These are phyloP conservation scores for Holotrichia oblita DNA, from an alignment of 1,140 invertebrate species.

Conservation along the genomic window DNA sequence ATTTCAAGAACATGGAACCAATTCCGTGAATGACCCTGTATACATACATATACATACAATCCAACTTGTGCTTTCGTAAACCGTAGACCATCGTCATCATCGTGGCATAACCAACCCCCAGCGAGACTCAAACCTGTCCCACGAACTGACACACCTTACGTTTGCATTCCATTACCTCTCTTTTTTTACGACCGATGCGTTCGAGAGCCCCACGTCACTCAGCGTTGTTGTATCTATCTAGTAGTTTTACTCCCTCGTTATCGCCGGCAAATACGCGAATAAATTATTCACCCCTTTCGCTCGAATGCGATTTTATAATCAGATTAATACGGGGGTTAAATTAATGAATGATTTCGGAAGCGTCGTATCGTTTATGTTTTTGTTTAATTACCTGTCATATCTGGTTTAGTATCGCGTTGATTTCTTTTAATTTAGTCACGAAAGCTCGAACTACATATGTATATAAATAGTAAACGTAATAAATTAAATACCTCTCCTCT, in stretches of 20 bases:
- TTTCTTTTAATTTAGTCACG: not conserved
- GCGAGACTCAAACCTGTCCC: not conserved
- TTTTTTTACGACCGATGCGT: not conserved
- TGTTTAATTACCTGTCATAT: not conserved
- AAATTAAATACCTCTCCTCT: not conserved
- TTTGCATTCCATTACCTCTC: conserved; percentile 11
- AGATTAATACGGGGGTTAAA: not conserved
- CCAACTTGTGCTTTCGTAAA: not conserved
- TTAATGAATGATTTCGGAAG: not conserved
- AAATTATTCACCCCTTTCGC: not conserved
- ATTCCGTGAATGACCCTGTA: too few relatives aligned
- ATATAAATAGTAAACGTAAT: not conserved
- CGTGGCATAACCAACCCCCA: conserved; percentile 10
- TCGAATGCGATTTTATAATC: too few relatives aligned
- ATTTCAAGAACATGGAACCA: too few relatives aligned
- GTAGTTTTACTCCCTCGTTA: not conserved
- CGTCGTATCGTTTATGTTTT: not conserved
- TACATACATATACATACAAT: too few relatives aligned
- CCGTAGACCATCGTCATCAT: not conserved
- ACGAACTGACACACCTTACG: not conserved
- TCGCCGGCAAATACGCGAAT: not conserved
- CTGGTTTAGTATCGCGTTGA: not conserved
- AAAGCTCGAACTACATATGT: not conserved
- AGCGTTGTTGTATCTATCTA: not conserved
- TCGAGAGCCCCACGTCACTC: not conserved